Conservation (phyloP, 2,888 invertebrate genomes). For the Pachydiplax longipennis region DNA sequence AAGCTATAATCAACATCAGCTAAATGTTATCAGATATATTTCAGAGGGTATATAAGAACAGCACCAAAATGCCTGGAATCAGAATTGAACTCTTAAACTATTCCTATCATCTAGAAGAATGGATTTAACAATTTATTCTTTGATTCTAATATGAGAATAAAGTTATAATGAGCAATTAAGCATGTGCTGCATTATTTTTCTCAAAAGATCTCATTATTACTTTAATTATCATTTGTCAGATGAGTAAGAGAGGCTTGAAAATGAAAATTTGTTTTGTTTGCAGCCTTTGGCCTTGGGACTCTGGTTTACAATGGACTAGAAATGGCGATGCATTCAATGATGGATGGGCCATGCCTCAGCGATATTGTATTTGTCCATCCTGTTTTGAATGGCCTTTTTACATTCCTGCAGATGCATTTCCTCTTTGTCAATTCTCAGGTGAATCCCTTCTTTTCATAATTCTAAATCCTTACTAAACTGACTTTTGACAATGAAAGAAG, state of each 20-base stretch:
- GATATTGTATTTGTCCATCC: conserved; percentile 65
- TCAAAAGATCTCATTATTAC: too few species aligned
- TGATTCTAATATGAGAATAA: too few species aligned
- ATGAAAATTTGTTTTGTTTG: conserved; percentile 46
- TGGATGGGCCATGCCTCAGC: conserved; percentile 60
- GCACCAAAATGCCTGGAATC: too few species aligned
- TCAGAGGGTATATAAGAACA: too few species aligned
- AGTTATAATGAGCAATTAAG: too few species aligned
- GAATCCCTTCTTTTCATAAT: conserved; percentile 46
- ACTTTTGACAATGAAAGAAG: background rate
- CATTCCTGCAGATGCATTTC: conserved; percentile 67
- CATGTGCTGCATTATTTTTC: too few species aligned
- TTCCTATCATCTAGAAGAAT: too few species aligned
- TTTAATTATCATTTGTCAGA: too few species aligned
- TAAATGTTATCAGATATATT: too few species aligned
- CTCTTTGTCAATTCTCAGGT: conserved; percentile 67
- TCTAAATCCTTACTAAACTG: background rate
- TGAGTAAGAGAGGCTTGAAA: background rate
- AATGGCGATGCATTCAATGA: conserved; percentile 66
- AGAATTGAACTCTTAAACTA: too few species aligned
- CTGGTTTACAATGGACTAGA: conserved; percentile 65
- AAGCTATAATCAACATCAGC: too few species aligned
- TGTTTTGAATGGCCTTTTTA: conserved; percentile 65
- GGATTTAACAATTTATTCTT: too few species aligned
- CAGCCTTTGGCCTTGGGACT: conserved; percentile 66